Conservation (phyloP, 2,888 invertebrate species). For the Oligia strigilis region DNA sequence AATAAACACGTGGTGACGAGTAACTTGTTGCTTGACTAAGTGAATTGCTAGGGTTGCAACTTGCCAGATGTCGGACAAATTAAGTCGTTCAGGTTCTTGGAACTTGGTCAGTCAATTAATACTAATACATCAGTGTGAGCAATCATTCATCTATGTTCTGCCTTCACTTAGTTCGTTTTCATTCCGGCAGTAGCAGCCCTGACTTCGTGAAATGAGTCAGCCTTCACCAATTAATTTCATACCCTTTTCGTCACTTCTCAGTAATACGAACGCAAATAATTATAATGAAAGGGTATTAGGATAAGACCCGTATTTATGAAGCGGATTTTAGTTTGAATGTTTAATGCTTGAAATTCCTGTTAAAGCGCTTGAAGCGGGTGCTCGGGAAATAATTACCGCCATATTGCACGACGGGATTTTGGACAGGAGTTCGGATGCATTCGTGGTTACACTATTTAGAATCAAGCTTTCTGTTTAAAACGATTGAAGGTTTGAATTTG, state of each 20-base stretch:
- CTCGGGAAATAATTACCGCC: conserved; percentile 54
- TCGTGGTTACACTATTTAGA: conserved; percentile 35
- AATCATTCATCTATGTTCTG: not conserved
- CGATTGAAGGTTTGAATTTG: conserved; percentile 16
- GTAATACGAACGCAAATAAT: conserved; percentile 59
- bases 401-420: conserved; percentile 49
- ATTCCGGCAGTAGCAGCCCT: conserved; percentile 34
- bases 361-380: conserved; percentile 51
- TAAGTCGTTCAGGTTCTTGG: not conserved
- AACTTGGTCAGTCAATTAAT: conserved; percentile 8
- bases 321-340: conserved; percentile 62
- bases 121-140: not conserved
- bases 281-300: conserved; percentile 62
- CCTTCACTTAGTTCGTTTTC: conserved; percentile 1
- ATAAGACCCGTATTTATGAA: conserved; percentile 64
- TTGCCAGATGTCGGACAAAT: not conserved
- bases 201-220: conserved; percentile 54
- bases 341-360: conserved; percentile 57
- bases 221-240: conserved; percentile 59
- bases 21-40: conserved; percentile 36
- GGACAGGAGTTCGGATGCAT: conserved; percentile 35
- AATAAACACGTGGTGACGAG: conserved; percentile 25
- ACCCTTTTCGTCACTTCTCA: conserved; percentile 60
- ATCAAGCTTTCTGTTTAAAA: conserved; percentile 27
- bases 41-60: conserved; percentile 29